Evolutionary conservation across 2,113 vertebrate species (phyloP), one percentile per base, ranked within the genome.

Genomic region (Callaeas wilsoni): DNA sequence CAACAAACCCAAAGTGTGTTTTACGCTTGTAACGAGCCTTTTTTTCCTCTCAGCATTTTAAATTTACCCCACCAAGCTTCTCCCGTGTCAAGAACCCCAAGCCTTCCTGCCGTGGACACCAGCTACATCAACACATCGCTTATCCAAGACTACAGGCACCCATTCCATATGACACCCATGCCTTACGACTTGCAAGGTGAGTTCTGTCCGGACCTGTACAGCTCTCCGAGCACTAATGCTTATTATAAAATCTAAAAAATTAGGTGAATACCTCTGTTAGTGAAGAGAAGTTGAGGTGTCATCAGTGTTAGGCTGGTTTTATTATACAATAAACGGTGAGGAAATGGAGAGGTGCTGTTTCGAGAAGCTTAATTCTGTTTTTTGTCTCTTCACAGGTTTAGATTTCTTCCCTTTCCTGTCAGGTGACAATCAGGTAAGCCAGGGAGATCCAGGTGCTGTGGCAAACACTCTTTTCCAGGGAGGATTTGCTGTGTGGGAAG

Each of bases 331-430:
- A 35, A 87, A 3, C 1, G 14, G 22, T 14, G 53, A 13, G 3
- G 6, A 69, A 75, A 33, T 1, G 10, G 16, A 44, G 18, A 68
- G 49, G 8, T 47, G 22, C 13, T 57, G 16, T 32, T 74, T 60
- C 26, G 80, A 96, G 80, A 65, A 91, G 71, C 47, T 93, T 59
- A 94, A 53, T 59, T 80, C 37, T 75, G 97, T 70, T 70, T 77
- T 93, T 89, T 96, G 19, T 35, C 89, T 97, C 81, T 91, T 76
- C 41, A 42, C 98, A 99, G 99, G 99, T 97, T 97, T 99, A 98
- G 99, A 99, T 98, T 99, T 99, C 98, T 99, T 99, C 97, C 99
- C 99, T 94, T 99, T 99, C 97, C 98, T 99, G 96, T 99, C 99
- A 98, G 99, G 99, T 95, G 99, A 99, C 98, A 99, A 99, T 99